Conservation (phyloP, 2,888 invertebrate species). For the Subacronicta megacephala region DNA sequence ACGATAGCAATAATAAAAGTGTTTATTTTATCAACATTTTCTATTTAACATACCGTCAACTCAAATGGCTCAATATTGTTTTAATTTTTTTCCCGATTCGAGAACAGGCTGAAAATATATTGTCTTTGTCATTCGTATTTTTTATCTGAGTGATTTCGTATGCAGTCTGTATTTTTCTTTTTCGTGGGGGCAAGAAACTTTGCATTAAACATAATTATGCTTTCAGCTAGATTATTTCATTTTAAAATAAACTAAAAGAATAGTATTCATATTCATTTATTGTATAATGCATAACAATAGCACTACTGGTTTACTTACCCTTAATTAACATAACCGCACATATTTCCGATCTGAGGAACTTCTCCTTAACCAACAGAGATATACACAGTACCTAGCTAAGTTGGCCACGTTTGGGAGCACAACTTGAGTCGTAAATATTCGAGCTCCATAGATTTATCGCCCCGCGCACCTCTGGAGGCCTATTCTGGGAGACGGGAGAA, state of each 20-base stretch:
- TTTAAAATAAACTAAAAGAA: no score
- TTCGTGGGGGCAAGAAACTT: slow-evolving; percentile 3
- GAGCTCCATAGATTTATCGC: slow-evolving; percentile 49
- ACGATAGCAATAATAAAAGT: slow-evolving; percentile 24
- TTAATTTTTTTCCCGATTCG: slow-evolving; percentile 33
- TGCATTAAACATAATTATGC: no score
- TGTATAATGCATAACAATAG: no score
- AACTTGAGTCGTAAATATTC: slow-evolving; percentile 60
- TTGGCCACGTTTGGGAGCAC: slow-evolving; percentile 12
- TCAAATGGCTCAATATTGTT: slow-evolving; percentile 28
- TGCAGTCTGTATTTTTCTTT: slow-evolving; percentile 24
- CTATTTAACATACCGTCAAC: slow-evolving; percentile 35
- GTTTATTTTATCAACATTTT: slow-evolving; percentile 45
- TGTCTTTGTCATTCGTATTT: slow-evolving; percentile 23
- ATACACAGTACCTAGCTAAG: no score
- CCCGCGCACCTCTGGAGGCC: slow-evolving; percentile 33
- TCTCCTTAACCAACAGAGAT: slow-evolving; percentile 8
- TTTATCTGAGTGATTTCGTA: slow-evolving; percentile 20
- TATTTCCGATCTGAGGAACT: slow-evolving; percentile 16
- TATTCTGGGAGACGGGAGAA: slow-evolving; percentile 30
- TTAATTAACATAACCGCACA: slow-evolving; percentile 13
- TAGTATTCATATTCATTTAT: no score
- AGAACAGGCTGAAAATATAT: slow-evolving; percentile 23
- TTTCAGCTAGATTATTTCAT: no score
- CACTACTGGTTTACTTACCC: slow-evolving; percentile 7